Conservation (phyloP, 2,888 invertebrate genomes). For the Morinoia aosen region DNA sequence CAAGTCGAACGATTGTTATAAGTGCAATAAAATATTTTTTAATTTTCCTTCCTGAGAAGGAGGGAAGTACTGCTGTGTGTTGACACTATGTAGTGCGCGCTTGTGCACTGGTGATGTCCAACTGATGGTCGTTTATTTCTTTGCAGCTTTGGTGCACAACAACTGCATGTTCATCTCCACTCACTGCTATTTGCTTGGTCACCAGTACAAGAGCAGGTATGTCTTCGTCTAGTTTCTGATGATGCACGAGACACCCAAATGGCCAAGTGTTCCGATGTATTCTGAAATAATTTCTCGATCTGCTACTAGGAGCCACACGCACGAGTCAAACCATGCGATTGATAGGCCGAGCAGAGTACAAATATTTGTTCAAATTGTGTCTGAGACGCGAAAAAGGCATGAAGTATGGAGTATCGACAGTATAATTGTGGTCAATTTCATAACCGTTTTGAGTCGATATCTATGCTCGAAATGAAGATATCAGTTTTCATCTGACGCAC, state of each 20-base stretch:
- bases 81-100: too few species aligned
- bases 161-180: slow-evolving; percentile 91
- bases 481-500: too few species aligned
- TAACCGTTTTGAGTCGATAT: too few species aligned
- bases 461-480: too few species aligned
- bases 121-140: background rate
- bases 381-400: background rate
- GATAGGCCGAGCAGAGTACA: background rate
- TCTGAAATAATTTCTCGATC: background rate
- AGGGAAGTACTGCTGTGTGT: background rate
- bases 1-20: background rate
- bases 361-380: background rate
- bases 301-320: background rate
- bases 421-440: too few species aligned
- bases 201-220: slow-evolving; percentile 78
- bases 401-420: background rate
- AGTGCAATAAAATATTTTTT: background rate
- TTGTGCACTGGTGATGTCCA: background rate
- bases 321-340: too few species aligned
- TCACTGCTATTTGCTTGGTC: slow-evolving; percentile 79
- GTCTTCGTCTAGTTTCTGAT: slow-evolving; percentile 70
- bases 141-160: slow-evolving; percentile 85
- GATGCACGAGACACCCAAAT: too few species aligned
- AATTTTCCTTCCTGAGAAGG: background rate
- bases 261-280: background rate